Percentiles rank a stretch among this genome's conserved stretches.
Evolutionary conservation across 2,797 vertebrate genomes (phyloP).

Genomic region (Paratrypauchen microcephalus): DNA sequence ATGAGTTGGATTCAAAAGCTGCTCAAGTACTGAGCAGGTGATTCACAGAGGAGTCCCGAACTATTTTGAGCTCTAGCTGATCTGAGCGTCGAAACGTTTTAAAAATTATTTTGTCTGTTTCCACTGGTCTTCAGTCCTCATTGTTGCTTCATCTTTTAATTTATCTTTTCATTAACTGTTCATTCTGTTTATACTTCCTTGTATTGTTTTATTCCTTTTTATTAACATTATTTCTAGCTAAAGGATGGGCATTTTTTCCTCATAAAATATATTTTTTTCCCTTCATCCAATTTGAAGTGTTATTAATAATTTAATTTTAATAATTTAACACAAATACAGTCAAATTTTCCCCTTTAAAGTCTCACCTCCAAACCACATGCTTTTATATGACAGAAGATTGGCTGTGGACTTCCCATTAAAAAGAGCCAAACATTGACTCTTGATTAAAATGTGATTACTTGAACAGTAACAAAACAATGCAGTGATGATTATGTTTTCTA

Average conservation of each 20-base stretch:
- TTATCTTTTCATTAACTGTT: neutral
- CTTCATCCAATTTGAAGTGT: no score
- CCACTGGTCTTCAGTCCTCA: neutral
- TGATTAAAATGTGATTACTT: no score
- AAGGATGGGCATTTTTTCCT: neutral
- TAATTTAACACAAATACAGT: no score
- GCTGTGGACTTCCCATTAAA: no score
- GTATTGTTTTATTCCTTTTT: neutral
- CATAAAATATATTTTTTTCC: neutral
- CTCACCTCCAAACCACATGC: no score
- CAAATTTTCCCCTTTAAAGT: neutral
- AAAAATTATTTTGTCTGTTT: neutral
- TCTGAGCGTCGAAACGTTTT: neutral
- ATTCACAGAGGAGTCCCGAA: neutral
- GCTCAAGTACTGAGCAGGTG: neutral
- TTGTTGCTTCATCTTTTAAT: neutral
- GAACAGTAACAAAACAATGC: neutral
- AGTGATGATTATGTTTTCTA: neutral
- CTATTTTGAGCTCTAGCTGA: neutral
- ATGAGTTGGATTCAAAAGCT: neutral
- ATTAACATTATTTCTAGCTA: neutral
- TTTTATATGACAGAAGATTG: no score
- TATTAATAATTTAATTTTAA: no score
- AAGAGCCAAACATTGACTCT: no score
- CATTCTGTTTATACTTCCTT: neutral